Percentiles rank a stretch among this genome's conserved stretches.
phyloP scores from a whole-genome alignment of 1,140 invertebrate species.

The Muscidifurax raptorellus region DNA sequence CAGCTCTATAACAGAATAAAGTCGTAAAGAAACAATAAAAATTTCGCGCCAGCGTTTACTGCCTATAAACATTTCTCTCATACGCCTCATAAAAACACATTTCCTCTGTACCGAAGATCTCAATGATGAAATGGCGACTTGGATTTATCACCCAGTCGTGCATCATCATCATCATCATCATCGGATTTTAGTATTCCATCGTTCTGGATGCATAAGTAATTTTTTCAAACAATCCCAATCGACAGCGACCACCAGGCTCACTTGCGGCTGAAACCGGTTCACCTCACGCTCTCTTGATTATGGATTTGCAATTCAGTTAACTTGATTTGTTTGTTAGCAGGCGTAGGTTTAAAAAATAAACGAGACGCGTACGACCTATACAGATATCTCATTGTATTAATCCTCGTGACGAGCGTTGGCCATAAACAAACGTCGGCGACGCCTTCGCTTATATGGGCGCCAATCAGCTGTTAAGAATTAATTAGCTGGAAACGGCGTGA shows the following conservation, averaged over 20 bases:
- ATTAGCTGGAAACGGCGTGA: constrained; percentile 10
- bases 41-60: too few relatives aligned
- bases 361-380: background rate
- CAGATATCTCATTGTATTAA: background rate
- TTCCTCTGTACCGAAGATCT: too few relatives aligned
- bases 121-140: too few relatives aligned
- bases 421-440: background rate
- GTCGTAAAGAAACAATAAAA: background rate
- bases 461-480: constrained; percentile 9
- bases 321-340: background rate
- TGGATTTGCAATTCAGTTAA: background rate
- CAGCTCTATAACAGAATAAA: background rate
- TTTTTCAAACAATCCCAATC: background rate
- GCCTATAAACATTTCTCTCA: too few relatives aligned
- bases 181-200: background rate
- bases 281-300: background rate
- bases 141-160: background rate
- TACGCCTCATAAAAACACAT: too few relatives aligned
- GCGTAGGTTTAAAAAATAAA: background rate
- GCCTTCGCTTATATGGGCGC: background rate
- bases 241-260: background rate
- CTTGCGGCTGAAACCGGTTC: constrained; percentile 8
- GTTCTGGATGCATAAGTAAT: constrained; percentile 16
- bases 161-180: too few relatives aligned
- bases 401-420: background rate